phyloP scores from a whole-genome alignment of 2,113 vertebrate species.

The Ptyas mucosa region DNA sequence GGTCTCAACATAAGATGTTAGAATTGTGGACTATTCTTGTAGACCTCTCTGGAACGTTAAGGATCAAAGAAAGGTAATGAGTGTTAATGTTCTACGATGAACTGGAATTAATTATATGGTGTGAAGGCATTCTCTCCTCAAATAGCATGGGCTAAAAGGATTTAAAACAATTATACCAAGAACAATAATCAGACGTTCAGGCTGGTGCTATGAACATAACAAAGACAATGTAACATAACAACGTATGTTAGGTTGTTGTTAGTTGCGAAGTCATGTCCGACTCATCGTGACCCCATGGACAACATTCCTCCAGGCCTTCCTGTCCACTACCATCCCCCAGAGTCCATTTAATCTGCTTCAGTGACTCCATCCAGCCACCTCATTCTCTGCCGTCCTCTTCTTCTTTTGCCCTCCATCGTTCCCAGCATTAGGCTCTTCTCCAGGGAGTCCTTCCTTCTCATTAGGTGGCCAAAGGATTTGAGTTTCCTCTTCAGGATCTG shows the following conservation, averaged over 20 bases:
- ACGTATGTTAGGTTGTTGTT: not conserved
- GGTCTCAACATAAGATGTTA: not conserved
- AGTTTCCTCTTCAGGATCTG: no score
- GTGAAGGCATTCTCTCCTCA: not conserved
- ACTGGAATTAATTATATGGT: not conserved
- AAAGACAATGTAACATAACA: not conserved
- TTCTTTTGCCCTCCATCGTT: no score
- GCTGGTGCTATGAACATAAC: not conserved
- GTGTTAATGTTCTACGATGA: not conserved
- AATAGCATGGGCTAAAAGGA: not conserved
- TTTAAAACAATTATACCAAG: conserved; percentile 17
- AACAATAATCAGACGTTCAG: not conserved
- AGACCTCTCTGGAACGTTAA: not conserved
- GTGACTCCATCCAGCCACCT: no score
- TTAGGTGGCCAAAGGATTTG: no score
- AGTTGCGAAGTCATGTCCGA: not conserved
- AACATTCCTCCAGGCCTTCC: no score
- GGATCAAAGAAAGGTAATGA: not conserved
- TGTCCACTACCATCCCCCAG: no score
- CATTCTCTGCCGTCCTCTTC: no score
- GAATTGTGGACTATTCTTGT: not conserved
- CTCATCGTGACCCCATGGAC: no score
- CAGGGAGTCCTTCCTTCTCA: no score
- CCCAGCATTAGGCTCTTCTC: no score
- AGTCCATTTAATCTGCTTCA: no score